Evolutionary conservation across 2,888 invertebrate species (phyloP).

Genomic region (Caenorhabditis zanzibari): DNA sequence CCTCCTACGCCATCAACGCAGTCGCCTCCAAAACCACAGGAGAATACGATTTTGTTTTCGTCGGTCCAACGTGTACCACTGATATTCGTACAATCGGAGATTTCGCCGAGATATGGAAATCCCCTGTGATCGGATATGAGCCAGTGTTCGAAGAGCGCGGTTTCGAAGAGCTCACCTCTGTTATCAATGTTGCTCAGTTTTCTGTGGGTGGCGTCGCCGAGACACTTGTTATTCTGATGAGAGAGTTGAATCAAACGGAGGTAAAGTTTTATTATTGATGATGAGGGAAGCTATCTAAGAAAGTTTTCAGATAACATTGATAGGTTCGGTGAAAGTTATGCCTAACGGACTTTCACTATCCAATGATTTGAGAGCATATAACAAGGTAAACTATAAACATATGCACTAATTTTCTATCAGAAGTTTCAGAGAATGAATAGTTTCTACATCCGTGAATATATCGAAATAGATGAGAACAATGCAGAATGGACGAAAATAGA

Average conservation of each 20-base stretch:
- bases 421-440: slow-evolving; percentile 40
- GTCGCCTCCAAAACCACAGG: slow-evolving; percentile 25
- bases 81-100: slow-evolving; percentile 56
- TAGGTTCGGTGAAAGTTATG: slow-evolving; percentile 41
- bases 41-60: slow-evolving; percentile 42
- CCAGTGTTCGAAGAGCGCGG: slow-evolving; percentile 33
- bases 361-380: slow-evolving; percentile 49
- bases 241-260: slow-evolving; percentile 38
- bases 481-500: slow-evolving; percentile 28
- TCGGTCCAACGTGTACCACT: slow-evolving; percentile 57
- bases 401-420: too few species aligned
- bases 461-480: slow-evolving; percentile 49
- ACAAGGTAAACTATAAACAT: neutral
- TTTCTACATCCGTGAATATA: slow-evolving; percentile 32
- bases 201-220: slow-evolving; percentile 51
- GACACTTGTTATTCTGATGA: slow-evolving; percentile 40
- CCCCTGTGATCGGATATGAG: slow-evolving; percentile 54
- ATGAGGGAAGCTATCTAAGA: too few species aligned
- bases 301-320: slow-evolving; percentile 42
- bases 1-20: slow-evolving; percentile 45
- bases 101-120: slow-evolving; percentile 56
- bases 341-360: slow-evolving; percentile 40
- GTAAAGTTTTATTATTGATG: too few species aligned
- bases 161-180: slow-evolving; percentile 48
- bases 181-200: slow-evolving; percentile 56